phyloP scores from a whole-genome alignment of 2,113 vertebrate genomes.

The Phycodurus eques region DNA sequence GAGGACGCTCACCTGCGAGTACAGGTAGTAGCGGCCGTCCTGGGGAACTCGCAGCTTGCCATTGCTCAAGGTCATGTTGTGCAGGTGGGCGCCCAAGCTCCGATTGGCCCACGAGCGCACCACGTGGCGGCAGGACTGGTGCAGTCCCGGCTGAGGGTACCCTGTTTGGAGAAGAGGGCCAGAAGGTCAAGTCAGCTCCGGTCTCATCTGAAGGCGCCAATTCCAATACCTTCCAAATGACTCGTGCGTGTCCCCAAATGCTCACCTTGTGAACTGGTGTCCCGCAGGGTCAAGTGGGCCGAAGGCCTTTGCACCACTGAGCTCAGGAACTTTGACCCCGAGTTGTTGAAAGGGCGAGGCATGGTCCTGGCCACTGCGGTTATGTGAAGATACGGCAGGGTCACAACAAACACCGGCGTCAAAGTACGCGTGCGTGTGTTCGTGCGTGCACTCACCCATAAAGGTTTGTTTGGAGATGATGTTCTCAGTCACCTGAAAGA shows the following conservation, averaged over 20 bases:
- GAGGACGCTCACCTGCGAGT: conserved; percentile 76
- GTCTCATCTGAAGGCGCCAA: neutral
- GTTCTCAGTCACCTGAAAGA: conserved; percentile 77
- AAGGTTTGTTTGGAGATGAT: conserved; percentile 72
- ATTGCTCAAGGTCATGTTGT: conserved; percentile 82
- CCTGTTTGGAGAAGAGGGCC: conserved; percentile 13
- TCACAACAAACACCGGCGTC: neutral
- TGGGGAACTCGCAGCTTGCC: conserved; percentile 80
- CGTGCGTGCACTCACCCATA: conserved; percentile 70
- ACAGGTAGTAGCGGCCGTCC: conserved; percentile 85
- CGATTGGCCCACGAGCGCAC: conserved; percentile 77
- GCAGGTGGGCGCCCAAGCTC: conserved; percentile 79
- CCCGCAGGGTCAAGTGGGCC: conserved; percentile 75
- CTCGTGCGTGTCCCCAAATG: neutral
- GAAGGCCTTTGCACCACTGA: conserved; percentile 73
- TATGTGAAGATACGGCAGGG: neutral
- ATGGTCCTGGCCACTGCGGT: conserved; percentile 69
- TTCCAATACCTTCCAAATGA: neutral
- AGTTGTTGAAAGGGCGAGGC: conserved; percentile 70
- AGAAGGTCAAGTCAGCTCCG: neutral
- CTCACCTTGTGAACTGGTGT: conserved; percentile 68
- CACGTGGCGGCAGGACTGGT: conserved; percentile 83
- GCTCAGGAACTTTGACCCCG: conserved; percentile 71
- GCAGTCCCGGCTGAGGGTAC: conserved; percentile 63
- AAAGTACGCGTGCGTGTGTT: neutral